Base-by-base conservation (phyloP, 2,888 invertebrate species). In the Coelopa pilipes region DNA sequence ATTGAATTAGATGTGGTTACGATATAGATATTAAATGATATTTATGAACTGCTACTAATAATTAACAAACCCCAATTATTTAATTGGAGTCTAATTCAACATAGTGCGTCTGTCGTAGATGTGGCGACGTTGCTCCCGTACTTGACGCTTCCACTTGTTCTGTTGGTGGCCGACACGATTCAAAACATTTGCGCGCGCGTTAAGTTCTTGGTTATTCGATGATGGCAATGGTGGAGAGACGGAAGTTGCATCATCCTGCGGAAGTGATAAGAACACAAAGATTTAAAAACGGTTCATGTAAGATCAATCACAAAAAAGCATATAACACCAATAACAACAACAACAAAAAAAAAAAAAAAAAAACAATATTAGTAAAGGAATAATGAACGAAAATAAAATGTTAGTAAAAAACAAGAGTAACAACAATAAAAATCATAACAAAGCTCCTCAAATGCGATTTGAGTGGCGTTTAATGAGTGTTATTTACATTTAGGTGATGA, bases 81-180 rank as follows among this genome's bases (percentile, higher is more conserved):
- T 34, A 34, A 4, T 34, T 34, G 34, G 24, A 13, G 34, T 57
- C 89, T 90, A 98, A 89, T 99, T 99, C 72, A 99, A 91, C 96
- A 99, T 98, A 15, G 98, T 97, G 87, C 98, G 99, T 76, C 96
- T 91, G 87, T 98, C 98, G 87, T 98, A 99, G 83, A 99, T 98
- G 88, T 98, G 97, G 80, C 94, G 92, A 70, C 99, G 90, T 73
- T 87, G 87, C 76, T 87, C 87, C 11, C 97, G 93, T 7, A 99
- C 99, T 87, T 98, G 97, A 57, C 93, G 91, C 88, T 98, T 98
- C 99, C 99, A 99, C 85, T 97, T 96, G 88, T 96, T 96, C 87
- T 98, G 98, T 84, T 98, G 97, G 84, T 96, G 96, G 0, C 97
- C 96, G 60, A 99, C 97, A 76, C 98, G 91, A 88, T 98, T 97